Percentiles rank a stretch among this genome's conserved stretches.
phyloP scores from a whole-genome alignment of 2,888 invertebrate genomes.

The Chalcis sispes region DNA sequence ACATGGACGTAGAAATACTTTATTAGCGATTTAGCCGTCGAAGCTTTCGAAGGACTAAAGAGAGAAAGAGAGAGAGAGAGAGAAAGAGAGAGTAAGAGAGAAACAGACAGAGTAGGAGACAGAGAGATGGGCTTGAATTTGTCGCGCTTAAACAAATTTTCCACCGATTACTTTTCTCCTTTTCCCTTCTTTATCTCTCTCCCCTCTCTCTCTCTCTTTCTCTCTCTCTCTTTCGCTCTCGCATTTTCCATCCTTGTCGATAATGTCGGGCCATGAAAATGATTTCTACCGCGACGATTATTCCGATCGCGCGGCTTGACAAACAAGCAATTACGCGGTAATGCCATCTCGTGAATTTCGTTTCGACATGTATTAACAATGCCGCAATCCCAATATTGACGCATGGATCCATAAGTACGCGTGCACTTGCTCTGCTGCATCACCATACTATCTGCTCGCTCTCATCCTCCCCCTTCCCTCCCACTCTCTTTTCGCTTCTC shows the following conservation, averaged over 20 bases:
- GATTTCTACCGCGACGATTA: slow-evolving; percentile 44
- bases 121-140: slow-evolving; percentile 6
- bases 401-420: slow-evolving; percentile 45
- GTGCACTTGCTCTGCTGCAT: slow-evolving; percentile 8
- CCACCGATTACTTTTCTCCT: no score
- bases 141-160: slow-evolving; percentile 39
- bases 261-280: slow-evolving; percentile 30
- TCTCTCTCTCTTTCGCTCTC: neutral
- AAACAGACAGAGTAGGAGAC: no score
- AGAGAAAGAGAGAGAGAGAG: no score
- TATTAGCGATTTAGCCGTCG: slow-evolving; percentile 37
- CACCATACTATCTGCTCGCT: neutral
- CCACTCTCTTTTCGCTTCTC: neutral
- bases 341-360: slow-evolving; percentile 53
- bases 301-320: slow-evolving; percentile 46
- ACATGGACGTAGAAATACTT: slow-evolving; percentile 27
- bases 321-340: slow-evolving; percentile 55
- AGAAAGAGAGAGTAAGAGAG: no score
- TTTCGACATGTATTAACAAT: slow-evolving; percentile 51
- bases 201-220: neutral
- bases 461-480: no score
- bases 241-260: no score
- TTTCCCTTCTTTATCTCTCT: neutral
- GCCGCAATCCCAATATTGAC: slow-evolving; percentile 55
- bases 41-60: no score